Evolutionary conservation across 2,113 vertebrate genomes (phyloP).

Genomic region (Suricata suricatta): DNA sequence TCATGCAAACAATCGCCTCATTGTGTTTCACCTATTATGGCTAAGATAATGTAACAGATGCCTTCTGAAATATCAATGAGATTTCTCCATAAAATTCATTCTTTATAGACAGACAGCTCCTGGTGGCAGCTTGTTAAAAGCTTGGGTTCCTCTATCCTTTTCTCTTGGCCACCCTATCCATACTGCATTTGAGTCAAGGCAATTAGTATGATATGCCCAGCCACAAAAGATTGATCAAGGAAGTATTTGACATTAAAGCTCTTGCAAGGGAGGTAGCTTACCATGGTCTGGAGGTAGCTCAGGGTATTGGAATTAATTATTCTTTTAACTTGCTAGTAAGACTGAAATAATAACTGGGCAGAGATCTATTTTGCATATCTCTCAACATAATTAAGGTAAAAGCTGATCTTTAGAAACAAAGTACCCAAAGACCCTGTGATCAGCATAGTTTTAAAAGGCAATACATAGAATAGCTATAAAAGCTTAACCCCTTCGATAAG

Average conservation of each 20-base stretch:
- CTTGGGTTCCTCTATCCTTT: background rate
- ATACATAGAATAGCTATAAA: background rate
- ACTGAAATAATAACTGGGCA: background rate
- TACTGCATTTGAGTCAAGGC: background rate
- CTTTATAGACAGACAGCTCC: background rate
- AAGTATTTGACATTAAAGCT: background rate
- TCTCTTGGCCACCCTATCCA: background rate
- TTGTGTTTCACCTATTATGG: background rate
- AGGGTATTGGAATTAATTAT: background rate
- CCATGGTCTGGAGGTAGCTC: background rate
- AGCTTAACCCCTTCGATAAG: background rate
- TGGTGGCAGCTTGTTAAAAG: slow-evolving; percentile 3
- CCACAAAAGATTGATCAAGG: background rate
- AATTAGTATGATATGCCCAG: background rate
- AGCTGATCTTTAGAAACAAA: background rate
- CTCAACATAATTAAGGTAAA: background rate
- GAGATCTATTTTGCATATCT: background rate
- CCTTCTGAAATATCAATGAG: slow-evolving; percentile 12
- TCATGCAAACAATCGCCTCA: slow-evolving; percentile 10
- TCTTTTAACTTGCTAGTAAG: background rate
- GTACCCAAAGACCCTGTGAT: background rate
- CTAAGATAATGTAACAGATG: slow-evolving; percentile 46
- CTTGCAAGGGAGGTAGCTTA: background rate
- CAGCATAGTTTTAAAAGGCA: background rate
- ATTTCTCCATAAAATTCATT: slow-evolving; percentile 38